Base-by-base conservation (phyloP, 2,113 vertebrate genomes). In the Albula goreensis region DNA sequence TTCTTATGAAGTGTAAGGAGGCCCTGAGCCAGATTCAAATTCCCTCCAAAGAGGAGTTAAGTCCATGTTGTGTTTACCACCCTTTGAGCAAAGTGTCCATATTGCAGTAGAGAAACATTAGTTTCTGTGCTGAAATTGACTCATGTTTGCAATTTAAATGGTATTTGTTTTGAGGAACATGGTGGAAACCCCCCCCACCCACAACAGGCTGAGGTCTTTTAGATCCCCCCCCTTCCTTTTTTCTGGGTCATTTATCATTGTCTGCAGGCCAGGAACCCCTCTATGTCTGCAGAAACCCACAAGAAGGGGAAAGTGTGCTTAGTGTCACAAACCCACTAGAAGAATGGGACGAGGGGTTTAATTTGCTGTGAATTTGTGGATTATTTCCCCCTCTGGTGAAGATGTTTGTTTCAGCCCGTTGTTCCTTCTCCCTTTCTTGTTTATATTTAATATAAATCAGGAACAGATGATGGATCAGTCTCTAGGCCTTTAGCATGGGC, bases 101-200 rank as follows among this genome's bases (percentile, higher is more conserved):
- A 12, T 12, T 56, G 12, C 53, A 56, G 53, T 9, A 56, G 6
- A 56, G 6, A 12, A 12, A 12, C 7, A 56, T 9, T 56, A 12
- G 53, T 25, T 74, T 17, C 66, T 74, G 66, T 74, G 66, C 11
- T 22, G 56, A 83, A 48, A 25, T 57, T 12, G 25, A 60, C 82
- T 83, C 56, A 83, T 83, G 82, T 83, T 83, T 66, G 56, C 82
- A 83, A 83, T 66, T 83, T 60, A 15, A 13, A 12, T 6, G 60
- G 19, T 63, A 10, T 63, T 63, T 19, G 10, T 63, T 12, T 63
- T 63, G 31, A 41, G 31, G 31, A 41, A 41, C 31, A 41, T 41
- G 31, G 31, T 1, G 31, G 31, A 41, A 41, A 41, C 31, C 31
- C 31, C 31, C 31, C 31, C 31, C 31, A 1, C 31, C 31, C 31